Base-by-base conservation (phyloP, 2,113 vertebrate genomes). In the Chamaetylas fuelleborni region DNA sequence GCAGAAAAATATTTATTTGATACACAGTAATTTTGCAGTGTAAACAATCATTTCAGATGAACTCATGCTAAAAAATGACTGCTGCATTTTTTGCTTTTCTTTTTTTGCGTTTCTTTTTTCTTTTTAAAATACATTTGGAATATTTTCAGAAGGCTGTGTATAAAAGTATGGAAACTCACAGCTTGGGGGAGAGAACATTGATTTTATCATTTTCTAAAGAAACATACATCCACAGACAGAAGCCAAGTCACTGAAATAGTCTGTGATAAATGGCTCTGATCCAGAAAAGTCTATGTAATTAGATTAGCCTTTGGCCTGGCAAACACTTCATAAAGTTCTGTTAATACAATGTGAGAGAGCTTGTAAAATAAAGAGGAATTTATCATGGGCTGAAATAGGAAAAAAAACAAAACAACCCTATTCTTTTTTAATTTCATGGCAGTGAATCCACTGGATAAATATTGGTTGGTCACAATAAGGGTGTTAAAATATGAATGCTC, bases 271-370 rank as follows among this genome's bases (percentile, higher is more conserved):
- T 77, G 51, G 87, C 96, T 95, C 70, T 67, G 80, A 92, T 93
- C 88, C 93, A 93, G 95, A 96, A 95, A 94, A 90, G 61, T 62
- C 88, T 69, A 23, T 90, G 65, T 94, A 97, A 96, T 96, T 97
- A 97, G 86, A 97, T 97, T 96, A 96, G 67, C 86, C 90, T 96
- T 96, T 97, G 92, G 53, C 92, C 92, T 79, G 20, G 45, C n/a
- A n/a, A n/a, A n/a, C n/a, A n/a, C 74, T 96, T 95, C 64, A 92
- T 96, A 93, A 95, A 96, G 40, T 95, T 94, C 69, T 0, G 0
- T 86, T 97, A 95, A 92, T 92, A 93, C 78, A 94, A 64, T 74
- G 43, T 81, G 82, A 91, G 57, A 76, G 53, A 67, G 40, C 61
- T 93, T 87, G 72, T 89, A 78, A 94, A 95, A 86, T 89, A 89